Conservation (phyloP, 2,113 vertebrate genomes). For the Petromus typicus region DNA sequence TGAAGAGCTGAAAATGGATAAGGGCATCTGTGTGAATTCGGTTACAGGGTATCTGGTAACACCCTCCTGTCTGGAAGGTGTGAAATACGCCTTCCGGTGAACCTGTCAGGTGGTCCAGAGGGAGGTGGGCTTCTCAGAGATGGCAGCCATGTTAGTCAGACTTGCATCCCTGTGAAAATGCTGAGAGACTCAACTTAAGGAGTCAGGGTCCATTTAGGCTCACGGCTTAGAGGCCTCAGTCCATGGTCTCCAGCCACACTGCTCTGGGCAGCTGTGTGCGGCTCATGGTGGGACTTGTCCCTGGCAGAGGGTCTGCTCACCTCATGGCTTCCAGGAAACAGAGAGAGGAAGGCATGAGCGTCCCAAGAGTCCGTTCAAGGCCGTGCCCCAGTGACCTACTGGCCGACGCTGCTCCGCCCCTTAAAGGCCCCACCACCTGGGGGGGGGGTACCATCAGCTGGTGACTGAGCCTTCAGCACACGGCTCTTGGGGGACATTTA, state of each 20-base stretch:
- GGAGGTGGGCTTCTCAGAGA: background rate
- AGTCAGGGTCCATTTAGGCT: background rate
- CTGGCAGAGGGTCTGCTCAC: background rate
- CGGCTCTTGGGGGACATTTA: background rate
- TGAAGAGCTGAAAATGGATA: background rate
- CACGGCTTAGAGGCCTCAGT: background rate
- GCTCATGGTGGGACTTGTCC: no score
- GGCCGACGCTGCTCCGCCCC: background rate
- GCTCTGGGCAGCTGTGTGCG: background rate
- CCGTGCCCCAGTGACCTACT: background rate
- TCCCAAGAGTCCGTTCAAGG: background rate
- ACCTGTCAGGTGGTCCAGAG: accelerated
- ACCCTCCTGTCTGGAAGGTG: background rate
- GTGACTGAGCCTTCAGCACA: background rate
- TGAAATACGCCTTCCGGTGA: background rate
- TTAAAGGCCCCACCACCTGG: background rate
- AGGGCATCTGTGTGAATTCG: background rate
- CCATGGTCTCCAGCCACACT: background rate
- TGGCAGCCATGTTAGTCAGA: background rate
- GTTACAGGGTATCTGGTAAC: background rate
- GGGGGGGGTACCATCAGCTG: background rate
- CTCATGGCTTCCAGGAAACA: background rate
- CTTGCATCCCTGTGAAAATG: background rate
- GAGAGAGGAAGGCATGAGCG: background rate
- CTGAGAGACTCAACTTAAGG: background rate